A percentile compares a stretch with the other conserved stretches of the same genome.
These are phyloP conservation scores for Schizopygopsis malacanthus DNA, from an alignment of 2,797 vertebrate genomes.

Conservation along the genomic window DNA sequence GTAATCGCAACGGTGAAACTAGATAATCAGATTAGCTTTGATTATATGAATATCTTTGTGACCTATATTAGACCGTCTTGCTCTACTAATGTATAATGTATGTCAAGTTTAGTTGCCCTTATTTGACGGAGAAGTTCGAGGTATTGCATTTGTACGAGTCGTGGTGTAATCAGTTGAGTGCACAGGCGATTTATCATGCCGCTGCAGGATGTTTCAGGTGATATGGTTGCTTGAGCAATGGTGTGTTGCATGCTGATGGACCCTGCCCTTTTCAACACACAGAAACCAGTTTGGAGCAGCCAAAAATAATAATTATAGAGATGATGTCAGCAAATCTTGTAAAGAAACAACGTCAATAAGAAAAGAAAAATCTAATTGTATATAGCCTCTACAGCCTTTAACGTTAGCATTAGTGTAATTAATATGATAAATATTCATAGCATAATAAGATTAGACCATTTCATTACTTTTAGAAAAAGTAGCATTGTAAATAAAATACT, in stretches of 20 bases:
- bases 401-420: no score
- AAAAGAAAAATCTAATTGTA: no score
- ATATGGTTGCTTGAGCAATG: conserved; percentile 13
- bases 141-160: background rate
- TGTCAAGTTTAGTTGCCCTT: background rate
- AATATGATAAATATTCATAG: no score
- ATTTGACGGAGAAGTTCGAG: background rate
- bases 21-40: conserved; percentile 25
- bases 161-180: conserved; percentile 37
- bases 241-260: conserved; percentile 35
- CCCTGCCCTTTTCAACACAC: conserved; percentile 15
- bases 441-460: no score
- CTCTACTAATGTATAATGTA: conserved; percentile 1
- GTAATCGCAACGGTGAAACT: conserved; percentile 7
- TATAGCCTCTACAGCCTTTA: no score
- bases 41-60: conserved; percentile 24
- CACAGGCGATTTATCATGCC: background rate
- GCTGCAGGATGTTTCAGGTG: conserved; percentile 35
- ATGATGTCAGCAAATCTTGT: conserved; percentile 3
- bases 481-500: background rate
- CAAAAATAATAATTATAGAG: background rate
- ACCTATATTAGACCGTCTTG: conserved; percentile 22
- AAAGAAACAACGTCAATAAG: background rate
- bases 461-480: no score
- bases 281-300: background rate